These are phyloP conservation scores for Ariolimax columbianus DNA, from an alignment of 2,888 invertebrate species.

Conservation along the genomic window DNA sequence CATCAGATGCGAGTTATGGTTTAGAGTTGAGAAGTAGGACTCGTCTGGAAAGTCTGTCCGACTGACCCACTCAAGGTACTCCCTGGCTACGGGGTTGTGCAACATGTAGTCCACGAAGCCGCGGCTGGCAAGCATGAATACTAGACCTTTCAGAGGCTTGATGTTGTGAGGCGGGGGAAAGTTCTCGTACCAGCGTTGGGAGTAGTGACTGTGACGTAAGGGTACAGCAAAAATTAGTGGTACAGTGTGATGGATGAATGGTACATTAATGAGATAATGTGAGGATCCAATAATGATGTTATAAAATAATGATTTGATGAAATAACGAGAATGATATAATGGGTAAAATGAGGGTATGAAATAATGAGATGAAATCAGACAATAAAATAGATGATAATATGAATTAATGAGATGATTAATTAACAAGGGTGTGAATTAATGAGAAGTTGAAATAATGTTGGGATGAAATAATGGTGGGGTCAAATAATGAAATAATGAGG, in stretches of 20 bases:
- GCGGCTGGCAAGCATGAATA: conserved; percentile 65
- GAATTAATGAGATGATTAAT: too few species aligned
- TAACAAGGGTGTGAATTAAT: too few species aligned
- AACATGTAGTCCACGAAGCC: conserved; percentile 68
- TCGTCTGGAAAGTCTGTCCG: conserved; percentile 69
- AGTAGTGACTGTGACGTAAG: conserved; percentile 38
- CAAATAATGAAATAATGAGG: too few species aligned
- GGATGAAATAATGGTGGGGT: too few species aligned
- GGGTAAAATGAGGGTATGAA: too few species aligned
- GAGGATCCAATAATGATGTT: too few species aligned
- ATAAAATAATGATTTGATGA: too few species aligned
- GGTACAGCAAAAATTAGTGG: too few species aligned
- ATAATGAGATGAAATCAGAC: not conserved
- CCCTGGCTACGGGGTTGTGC: conserved; percentile 57
- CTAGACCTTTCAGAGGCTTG: conserved; percentile 63
- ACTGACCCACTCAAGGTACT: conserved; percentile 68
- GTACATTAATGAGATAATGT: too few species aligned
- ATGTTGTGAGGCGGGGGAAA: conserved; percentile 57
- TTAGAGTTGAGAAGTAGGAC: conserved; percentile 68
- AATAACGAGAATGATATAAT: too few species aligned
- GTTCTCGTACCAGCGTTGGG: conserved; percentile 49
- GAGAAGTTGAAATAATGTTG: too few species aligned
- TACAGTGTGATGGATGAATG: too few species aligned
- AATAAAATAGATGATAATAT: not conserved
- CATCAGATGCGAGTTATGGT: conserved; percentile 67